Percentiles rank a stretch among this genome's conserved stretches.
Evolutionary conservation across 2,888 invertebrate species (phyloP).

Genomic region (Agrilus cyanescens): DNA sequence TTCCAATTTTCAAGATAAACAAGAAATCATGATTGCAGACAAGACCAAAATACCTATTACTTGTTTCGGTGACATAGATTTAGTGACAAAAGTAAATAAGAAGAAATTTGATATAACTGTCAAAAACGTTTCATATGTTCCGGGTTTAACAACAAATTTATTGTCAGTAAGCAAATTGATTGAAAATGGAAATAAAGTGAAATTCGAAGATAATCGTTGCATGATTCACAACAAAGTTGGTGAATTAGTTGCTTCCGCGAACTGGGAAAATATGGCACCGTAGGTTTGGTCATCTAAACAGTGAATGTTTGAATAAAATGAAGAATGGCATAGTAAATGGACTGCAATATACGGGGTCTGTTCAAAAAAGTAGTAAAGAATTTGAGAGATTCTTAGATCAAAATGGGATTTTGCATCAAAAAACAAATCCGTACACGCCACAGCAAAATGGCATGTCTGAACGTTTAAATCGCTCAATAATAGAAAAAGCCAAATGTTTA

Average conservation of each 20-base stretch:
- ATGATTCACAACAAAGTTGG: constrained; percentile 6
- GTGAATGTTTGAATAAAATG: constrained; percentile 3
- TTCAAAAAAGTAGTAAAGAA: background rate
- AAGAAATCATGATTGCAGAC: constrained; percentile 9
- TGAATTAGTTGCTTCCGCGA: constrained; percentile 7
- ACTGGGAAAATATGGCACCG: constrained; percentile 7
- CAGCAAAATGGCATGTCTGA: no score
- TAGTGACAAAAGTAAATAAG: constrained; percentile 4
- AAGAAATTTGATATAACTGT: constrained; percentile 5
- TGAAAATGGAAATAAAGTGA: constrained; percentile 8
- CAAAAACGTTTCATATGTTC: constrained; percentile 7
- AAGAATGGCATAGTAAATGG: constrained; percentile 1
- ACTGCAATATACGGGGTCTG: background rate
- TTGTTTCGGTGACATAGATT: constrained; percentile 6
- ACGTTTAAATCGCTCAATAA: no score
- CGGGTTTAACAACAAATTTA: constrained; percentile 10
- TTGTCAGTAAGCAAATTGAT: constrained; percentile 11
- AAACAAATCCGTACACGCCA: no score
- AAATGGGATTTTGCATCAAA: no score
- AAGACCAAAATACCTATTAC: constrained; percentile 2
- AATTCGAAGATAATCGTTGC: constrained; percentile 8
- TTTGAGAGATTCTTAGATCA: no score
- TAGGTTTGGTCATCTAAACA: constrained; percentile 6
- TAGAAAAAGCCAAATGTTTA: no score
- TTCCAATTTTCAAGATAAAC: background rate